Evolutionary conservation across 2,888 invertebrate genomes (phyloP), one percentile per base, ranked within the genome.

Genomic region (Druceiella hillmani): DNA sequence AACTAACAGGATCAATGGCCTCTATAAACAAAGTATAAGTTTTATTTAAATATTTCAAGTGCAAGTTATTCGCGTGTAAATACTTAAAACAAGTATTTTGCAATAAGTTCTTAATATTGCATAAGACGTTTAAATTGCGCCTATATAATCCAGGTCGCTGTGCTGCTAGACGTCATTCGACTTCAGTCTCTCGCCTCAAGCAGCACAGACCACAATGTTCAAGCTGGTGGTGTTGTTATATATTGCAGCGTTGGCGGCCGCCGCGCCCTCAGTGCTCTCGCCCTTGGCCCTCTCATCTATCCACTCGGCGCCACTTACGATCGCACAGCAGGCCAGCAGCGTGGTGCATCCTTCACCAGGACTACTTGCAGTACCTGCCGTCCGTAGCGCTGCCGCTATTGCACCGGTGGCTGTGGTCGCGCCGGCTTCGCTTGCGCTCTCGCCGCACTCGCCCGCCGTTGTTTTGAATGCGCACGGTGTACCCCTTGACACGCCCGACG

Each of bases 161-260:
- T n/a, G n/a, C n/a, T n/a, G n/a, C n/a, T n/a, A n/a, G n/a, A n/a
- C n/a, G n/a, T n/a, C n/a, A n/a, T n/a, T n/a, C n/a, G n/a, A n/a
- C n/a, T n/a, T n/a, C n/a, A n/a, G n/a, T n/a, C n/a, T n/a, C n/a
- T n/a, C n/a, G n/a, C n/a, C n/a, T 10, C 3, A 33, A 26, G 13
- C 61, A 63, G 64, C 66, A 61, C 64, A 66, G 64, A 68, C 64
- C 66, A 69, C 56, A 54, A 70, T 71, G 70, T 64, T 53, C 56
- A 69, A 69, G 59, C 57, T 70, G 73, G 74, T 76, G 71, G 76
- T 75, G 62, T 75, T 80, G 69, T 74, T 74, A 58, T 75, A n/a
- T 11, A 7, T 17, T 17, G n/a, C n/a, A n/a, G n/a, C n/a, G n/a
- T n/a, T 27, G 30, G 17, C 29, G 9, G 42, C 53, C 24, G 50